Conservation (phyloP, 2,113 vertebrate species). For the Myrmophylax atrothorax region DNA sequence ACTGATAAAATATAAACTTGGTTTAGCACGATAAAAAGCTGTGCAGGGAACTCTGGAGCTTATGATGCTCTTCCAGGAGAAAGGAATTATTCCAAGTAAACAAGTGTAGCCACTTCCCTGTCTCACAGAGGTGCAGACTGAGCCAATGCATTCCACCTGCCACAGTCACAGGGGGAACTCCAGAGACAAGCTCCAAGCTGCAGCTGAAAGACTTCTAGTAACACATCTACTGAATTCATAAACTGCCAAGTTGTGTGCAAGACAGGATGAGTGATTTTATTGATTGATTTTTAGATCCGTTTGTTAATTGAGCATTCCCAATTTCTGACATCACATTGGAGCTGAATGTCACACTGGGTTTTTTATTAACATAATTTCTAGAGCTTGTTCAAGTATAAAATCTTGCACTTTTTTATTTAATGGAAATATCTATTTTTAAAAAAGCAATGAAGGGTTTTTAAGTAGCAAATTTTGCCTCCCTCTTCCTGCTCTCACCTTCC, state of each 20-base stretch:
- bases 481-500: accelerated
- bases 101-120: constrained; percentile 30
- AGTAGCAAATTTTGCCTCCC: neutral
- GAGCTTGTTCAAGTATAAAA: neutral
- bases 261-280: neutral
- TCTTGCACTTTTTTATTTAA: neutral
- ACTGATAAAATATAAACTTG: neutral
- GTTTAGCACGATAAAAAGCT: neutral
- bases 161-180: constrained; percentile 69
- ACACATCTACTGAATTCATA: neutral
- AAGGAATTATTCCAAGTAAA: constrained; percentile 33
- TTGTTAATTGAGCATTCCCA: neutral
- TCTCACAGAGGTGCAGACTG: constrained; percentile 30
- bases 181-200: constrained; percentile 20
- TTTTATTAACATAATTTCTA: neutral
- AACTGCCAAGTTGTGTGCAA: neutral
- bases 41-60: neutral
- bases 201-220: neutral
- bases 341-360: neutral
- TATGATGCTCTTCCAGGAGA: neutral
- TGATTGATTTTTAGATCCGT: neutral
- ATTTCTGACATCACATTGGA: neutral
- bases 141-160: constrained; percentile 69
- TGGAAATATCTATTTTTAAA: neutral
- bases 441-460: neutral